Evolutionary conservation across 1,140 invertebrate species (phyloP).

Genomic region (Bathynomus jamesi): DNA sequence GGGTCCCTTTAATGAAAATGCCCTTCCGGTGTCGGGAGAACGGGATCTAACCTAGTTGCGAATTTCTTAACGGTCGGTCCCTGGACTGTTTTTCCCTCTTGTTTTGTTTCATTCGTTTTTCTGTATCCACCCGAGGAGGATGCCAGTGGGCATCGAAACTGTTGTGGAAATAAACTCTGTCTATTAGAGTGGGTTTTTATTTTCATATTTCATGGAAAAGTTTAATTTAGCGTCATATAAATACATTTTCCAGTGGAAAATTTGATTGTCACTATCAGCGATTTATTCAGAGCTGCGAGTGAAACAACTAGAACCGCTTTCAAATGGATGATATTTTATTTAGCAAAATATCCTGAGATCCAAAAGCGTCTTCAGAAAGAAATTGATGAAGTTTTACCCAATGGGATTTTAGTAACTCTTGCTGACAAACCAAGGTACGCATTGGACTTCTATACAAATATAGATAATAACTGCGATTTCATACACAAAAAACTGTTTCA

Average conservation of each 20-base stretch:
- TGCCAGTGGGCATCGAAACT: too few relatives aligned
- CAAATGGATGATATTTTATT: not conserved
- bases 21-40: too few relatives aligned
- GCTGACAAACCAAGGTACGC: not conserved
- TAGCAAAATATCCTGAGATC: constrained; percentile 1
- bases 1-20: too few relatives aligned
- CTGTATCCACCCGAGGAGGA: too few relatives aligned
- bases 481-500: too few relatives aligned
- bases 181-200: too few relatives aligned
- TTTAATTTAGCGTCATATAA: not conserved
- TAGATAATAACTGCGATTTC: not conserved
- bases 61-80: too few relatives aligned
- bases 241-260: not conserved
- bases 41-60: too few relatives aligned
- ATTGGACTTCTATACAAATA: not conserved
- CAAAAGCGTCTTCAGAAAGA: constrained; percentile 1
- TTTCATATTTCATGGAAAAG: too few relatives aligned
- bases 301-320: not conserved
- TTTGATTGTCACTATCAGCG: not conserved
- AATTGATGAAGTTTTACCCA: constrained; percentile 4
- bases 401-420: not conserved
- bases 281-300: not conserved
- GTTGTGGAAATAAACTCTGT: too few relatives aligned
- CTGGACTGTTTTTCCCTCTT: too few relatives aligned
- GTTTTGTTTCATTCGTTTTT: too few relatives aligned